Evolutionary conservation across 2,888 invertebrate species (phyloP), one percentile per base, ranked within the genome.

Genomic region (Eupithecia centaureata): DNA sequence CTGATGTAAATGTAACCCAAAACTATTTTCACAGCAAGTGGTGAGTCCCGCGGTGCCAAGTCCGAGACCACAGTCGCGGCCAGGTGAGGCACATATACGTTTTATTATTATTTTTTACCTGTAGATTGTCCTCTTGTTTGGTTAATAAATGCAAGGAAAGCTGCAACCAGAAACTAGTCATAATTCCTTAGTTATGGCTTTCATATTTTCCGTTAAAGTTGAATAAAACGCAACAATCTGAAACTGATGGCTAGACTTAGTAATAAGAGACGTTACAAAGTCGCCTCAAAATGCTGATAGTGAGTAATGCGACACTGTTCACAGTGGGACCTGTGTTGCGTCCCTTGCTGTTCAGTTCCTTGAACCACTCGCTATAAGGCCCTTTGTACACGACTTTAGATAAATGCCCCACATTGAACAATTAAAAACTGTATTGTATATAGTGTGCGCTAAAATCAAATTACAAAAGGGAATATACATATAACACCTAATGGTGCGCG

Each of bases 1-100:
- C 15, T 4, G n/a, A 38, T 65, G n/a, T n/a, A n/a, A n/a, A n/a
- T n/a, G n/a, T n/a, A n/a, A n/a, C n/a, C n/a, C n/a, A n/a, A n/a
- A n/a, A n/a, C n/a, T n/a, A 25, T 57, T 12, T 56, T 86, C 82
- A 13, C 85, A 88, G 86, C 90, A 91, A 70, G 90, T 90, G 74
- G 83, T 90, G 77, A 92, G 92, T 69, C 92, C 92, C 22, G 92
- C 91, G 13, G 91, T 91, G 72, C 82, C 86, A 69, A 92, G 90
- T 67, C 90, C 92, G 0, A 81, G 90, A 58, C 87, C 87, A 56
- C 84, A 83, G 25, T 87, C 89, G 51, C 83, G 92, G 73, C 92
- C 92, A 72, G 92, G 92, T 92, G 76, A 84, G 79, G 59, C 18
- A 12, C 5, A 0, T 18, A 30, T 30, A 10, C 13, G 4, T 30